These are phyloP conservation scores for Notolepis coatsorum DNA, from an alignment of 2,797 vertebrate genomes.

Conservation along the genomic window DNA sequence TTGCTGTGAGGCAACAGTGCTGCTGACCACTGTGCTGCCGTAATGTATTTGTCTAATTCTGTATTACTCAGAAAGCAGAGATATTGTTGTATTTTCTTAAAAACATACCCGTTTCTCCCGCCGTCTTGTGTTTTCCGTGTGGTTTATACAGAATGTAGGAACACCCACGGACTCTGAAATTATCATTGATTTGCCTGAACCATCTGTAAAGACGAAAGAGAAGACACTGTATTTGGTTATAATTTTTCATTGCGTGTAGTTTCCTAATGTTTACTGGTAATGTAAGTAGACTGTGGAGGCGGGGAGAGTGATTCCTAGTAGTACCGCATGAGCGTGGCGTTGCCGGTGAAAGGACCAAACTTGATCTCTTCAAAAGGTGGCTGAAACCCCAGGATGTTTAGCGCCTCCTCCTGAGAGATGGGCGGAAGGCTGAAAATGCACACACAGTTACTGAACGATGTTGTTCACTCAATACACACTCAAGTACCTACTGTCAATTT, in stretches of 20 bases:
- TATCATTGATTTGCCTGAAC: constrained; percentile 99
- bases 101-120: constrained; percentile 93
- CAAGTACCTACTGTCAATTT: too few relatives aligned
- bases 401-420: constrained; percentile 96
- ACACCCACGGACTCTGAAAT: constrained; percentile 94
- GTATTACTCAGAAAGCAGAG: background rate
- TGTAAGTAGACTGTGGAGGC: background rate
- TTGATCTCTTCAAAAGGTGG: constrained; percentile 98
- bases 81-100: too few relatives aligned
- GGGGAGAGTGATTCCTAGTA: constrained; percentile 26
- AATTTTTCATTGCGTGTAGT: background rate
- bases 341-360: constrained; percentile 98
- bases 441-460: background rate
- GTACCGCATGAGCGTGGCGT: constrained; percentile 96
- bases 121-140: constrained; percentile 98
- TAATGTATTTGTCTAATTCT: too few relatives aligned
- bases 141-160: constrained; percentile 98
- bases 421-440: constrained; percentile 86
- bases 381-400: constrained; percentile 97
- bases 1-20: too few relatives aligned
- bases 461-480: too few relatives aligned
- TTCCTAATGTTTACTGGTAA: background rate
- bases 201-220: constrained; percentile 79
- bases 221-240: background rate
- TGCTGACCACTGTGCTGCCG: too few relatives aligned